phyloP scores from a whole-genome alignment of 2,113 vertebrate genomes.

The Pseudonaja textilis region DNA sequence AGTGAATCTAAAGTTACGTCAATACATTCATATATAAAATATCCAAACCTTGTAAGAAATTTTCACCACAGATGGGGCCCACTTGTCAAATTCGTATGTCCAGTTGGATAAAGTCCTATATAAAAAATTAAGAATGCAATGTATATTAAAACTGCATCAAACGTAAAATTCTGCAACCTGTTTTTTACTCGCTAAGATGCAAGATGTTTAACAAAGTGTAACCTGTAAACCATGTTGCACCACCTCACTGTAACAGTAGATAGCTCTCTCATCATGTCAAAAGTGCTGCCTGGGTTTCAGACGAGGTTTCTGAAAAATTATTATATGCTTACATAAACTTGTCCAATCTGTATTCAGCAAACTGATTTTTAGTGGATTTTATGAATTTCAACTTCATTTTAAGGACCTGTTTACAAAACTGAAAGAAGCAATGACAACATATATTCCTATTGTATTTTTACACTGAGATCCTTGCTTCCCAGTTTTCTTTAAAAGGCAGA shows the following conservation, averaged over 20 bases:
- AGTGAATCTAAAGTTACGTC: not conserved
- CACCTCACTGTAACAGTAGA: not conserved
- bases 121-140: slow-evolving; percentile 35
- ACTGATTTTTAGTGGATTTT: not conserved
- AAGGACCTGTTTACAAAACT: not conserved
- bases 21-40: slow-evolving; percentile 38
- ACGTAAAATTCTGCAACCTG: not conserved
- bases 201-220: not conserved
- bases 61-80: slow-evolving; percentile 96
- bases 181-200: not conserved
- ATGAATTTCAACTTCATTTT: not conserved
- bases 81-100: slow-evolving; percentile 97
- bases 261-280: not conserved
- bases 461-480: not conserved
- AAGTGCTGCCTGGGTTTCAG: not conserved
- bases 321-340: not conserved
- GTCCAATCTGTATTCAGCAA: not conserved
- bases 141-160: not conserved
- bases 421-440: not conserved
- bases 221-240: not conserved
- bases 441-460: not conserved
- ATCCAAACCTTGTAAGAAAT: slow-evolving; percentile 94
- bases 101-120: slow-evolving; percentile 94
- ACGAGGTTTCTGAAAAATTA: not conserved
- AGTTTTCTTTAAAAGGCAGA: not conserved